phyloP scores from a whole-genome alignment of 1,140 invertebrate genomes.

The Tetramorium parvispinum region DNA sequence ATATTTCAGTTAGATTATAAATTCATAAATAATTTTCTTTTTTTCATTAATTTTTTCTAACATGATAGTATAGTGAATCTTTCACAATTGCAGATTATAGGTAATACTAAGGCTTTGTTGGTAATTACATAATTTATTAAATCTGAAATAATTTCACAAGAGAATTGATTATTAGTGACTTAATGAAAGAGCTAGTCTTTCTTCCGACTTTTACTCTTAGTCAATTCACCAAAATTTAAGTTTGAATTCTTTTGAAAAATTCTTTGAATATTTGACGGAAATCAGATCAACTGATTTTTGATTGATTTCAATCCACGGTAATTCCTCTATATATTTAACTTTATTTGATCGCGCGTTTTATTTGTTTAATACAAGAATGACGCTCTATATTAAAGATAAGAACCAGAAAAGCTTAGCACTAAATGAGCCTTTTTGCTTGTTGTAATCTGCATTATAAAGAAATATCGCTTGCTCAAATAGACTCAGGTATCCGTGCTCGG shows the following conservation, averaged over 20 bases:
- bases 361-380: not conserved
- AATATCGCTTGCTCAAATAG: not conserved
- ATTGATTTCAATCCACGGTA: not conserved
- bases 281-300: not conserved
- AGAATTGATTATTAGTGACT: not conserved
- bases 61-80: not conserved
- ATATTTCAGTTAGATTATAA: not conserved
- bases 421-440: not conserved
- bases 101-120: not conserved
- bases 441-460: not conserved
- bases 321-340: not conserved
- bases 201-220: not conserved
- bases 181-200: not conserved
- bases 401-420: not conserved
- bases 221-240: not conserved
- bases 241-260: not conserved
- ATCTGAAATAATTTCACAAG: not conserved
- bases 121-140: not conserved
- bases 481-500: slow-evolving; percentile 68
- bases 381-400: not conserved
- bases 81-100: not conserved
- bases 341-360: not conserved
- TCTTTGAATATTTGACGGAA: not conserved
- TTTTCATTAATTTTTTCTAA: not conserved
- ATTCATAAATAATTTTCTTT: not conserved